Evolutionary conservation across 64 coral and sea anemone species (phyloP).

Genomic region (Pocillopora verrucosa): DNA sequence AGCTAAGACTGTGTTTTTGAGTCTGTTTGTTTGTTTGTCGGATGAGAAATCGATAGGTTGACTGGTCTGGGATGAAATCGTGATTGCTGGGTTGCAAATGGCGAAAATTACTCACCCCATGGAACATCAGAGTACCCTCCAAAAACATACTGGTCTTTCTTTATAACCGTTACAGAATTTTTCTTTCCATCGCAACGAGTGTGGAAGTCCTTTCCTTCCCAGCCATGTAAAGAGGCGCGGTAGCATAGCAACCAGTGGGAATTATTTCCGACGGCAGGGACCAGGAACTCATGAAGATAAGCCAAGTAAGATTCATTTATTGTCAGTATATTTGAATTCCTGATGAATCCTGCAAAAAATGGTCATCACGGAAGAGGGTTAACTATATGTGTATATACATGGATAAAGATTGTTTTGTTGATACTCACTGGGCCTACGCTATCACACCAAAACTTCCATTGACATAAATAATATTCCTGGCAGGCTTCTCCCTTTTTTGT

Average conservation of each 20-base stretch:
- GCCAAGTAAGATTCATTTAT: background rate
- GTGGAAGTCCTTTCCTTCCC: background rate
- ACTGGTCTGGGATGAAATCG: too few species aligned
- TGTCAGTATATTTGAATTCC: background rate
- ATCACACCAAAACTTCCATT: too few species aligned
- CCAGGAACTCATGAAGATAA: background rate
- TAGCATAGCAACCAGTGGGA: background rate
- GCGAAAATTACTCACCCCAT: too few species aligned
- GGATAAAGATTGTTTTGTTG: too few species aligned
- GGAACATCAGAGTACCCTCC: background rate
- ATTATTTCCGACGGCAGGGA: background rate
- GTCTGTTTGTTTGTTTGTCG: too few species aligned
- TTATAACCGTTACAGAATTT: background rate
- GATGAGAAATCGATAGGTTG: too few species aligned
- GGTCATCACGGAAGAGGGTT: too few species aligned
- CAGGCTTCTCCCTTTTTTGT: too few species aligned
- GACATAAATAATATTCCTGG: background rate
- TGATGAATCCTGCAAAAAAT: background rate
- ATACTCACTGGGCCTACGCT: too few species aligned
- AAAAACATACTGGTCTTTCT: background rate
- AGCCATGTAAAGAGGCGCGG: background rate
- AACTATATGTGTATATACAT: too few species aligned
- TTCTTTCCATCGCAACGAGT: background rate
- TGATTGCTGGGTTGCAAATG: too few species aligned
- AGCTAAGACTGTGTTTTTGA: too few species aligned